A percentile compares a stretch with the other conserved stretches of the same genome.
Evolutionary conservation across 2,888 invertebrate genomes (phyloP).

Genomic region (Cybosia mesomella): DNA sequence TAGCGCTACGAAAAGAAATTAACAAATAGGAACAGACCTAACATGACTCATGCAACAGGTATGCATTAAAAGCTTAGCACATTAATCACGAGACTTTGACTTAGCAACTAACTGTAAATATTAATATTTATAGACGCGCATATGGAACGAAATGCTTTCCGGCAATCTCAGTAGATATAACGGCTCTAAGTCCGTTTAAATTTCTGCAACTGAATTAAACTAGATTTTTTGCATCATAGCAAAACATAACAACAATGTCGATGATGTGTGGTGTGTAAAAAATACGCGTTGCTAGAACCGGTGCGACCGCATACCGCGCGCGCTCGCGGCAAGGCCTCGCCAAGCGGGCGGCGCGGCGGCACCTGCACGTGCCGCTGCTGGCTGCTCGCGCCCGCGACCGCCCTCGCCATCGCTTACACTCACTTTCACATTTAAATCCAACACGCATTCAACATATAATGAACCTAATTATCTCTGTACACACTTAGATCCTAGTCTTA

Average conservation of each 20-base stretch:
- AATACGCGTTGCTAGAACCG: conserved; percentile 86
- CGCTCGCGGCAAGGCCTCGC: conserved; percentile 82
- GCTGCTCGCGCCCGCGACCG: conserved; percentile 28
- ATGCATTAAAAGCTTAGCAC: conserved; percentile 43
- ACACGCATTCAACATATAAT: conserved; percentile 19
- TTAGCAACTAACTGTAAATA: conserved; percentile 49
- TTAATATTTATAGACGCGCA: conserved; percentile 45
- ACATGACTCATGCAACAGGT: conserved; percentile 43
- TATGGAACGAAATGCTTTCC: conserved; percentile 49
- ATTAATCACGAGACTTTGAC: conserved; percentile 38
- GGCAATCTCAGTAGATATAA: conserved; percentile 47
- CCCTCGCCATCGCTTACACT: conserved; percentile 30
- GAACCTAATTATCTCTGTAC: conserved; percentile 16
- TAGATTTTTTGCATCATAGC: conserved; percentile 80
- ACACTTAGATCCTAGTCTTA: background rate
- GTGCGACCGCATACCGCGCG: conserved; percentile 85
- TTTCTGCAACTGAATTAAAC: conserved; percentile 61
- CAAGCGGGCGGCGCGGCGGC: conserved; percentile 58
- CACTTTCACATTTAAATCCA: conserved; percentile 49
- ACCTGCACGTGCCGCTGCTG: conserved; percentile 35
- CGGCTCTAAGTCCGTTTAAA: conserved; percentile 55
- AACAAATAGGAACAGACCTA: conserved; percentile 20
- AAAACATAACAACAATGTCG: conserved; percentile 84
- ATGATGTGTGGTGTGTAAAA: conserved; percentile 84
- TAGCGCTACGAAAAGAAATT: conserved; percentile 28